Percentiles rank a stretch among this genome's conserved stretches.
Conservation (phyloP, 2,797 vertebrate species). For the Meriones psammophilus region DNA sequence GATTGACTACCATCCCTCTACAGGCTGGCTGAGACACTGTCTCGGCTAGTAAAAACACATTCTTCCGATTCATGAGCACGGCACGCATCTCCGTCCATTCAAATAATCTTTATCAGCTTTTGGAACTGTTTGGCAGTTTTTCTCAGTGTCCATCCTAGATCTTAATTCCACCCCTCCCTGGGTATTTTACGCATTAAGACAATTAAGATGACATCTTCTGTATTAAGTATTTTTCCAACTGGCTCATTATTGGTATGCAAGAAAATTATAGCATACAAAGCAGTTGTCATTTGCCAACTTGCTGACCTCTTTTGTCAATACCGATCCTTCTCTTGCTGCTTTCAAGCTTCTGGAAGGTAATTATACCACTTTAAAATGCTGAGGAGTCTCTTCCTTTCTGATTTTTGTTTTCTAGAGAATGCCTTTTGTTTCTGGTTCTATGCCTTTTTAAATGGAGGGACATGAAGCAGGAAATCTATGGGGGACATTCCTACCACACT, state of each 20-base stretch:
- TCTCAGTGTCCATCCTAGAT: background rate
- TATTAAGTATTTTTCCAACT: slow-evolving; percentile 10
- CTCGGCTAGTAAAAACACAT: background rate
- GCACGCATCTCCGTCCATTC: background rate
- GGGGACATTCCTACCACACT: background rate
- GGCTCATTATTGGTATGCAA: background rate
- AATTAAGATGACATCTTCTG: slow-evolving; percentile 35
- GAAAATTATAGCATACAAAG: slow-evolving; percentile 25
- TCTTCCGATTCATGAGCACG: background rate
- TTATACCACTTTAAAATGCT: background rate
- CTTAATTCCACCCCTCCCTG: slow-evolving; percentile 24
- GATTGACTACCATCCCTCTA: background rate
- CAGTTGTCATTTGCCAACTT: background rate
- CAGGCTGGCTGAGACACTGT: background rate
- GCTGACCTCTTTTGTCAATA: background rate
- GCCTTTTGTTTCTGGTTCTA: background rate
- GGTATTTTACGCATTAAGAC: slow-evolving; percentile 16
- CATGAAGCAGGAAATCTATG: background rate
- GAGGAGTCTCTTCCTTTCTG: background rate
- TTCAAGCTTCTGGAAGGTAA: slow-evolving; percentile 26
- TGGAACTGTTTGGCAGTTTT: background rate
- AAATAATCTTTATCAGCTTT: background rate
- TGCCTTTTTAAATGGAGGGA: background rate
- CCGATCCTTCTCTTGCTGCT: background rate
- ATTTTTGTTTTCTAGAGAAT: slow-evolving; percentile 13